These are phyloP conservation scores for Nemurella pictetii DNA, from an alignment of 2,888 invertebrate genomes.

Conservation along the genomic window DNA sequence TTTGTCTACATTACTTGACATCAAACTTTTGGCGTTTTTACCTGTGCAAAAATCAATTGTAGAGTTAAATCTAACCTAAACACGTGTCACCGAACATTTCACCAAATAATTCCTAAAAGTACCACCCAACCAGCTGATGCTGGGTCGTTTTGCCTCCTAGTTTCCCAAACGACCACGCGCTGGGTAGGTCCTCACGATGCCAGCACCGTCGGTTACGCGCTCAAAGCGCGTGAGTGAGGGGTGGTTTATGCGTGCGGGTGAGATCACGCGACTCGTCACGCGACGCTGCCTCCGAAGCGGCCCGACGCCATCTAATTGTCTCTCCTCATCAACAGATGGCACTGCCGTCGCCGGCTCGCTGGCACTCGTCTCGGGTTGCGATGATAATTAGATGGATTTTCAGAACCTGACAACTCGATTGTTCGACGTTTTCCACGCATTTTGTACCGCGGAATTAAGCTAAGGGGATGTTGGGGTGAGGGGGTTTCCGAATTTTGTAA, in stretches of 20 bases:
- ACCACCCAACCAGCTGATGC: background rate
- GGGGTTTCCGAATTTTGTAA: background rate
- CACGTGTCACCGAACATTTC: background rate
- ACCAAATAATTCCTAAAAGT: background rate
- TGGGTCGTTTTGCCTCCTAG: too few relatives aligned
- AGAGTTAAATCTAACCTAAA: too few relatives aligned
- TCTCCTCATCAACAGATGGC: background rate
- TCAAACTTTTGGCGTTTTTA: too few relatives aligned
- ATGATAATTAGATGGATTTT: background rate
- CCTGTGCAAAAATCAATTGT: too few relatives aligned
- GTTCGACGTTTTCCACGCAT: background rate
- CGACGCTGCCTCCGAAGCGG: background rate
- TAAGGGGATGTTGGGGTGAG: background rate
- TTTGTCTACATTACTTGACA: too few relatives aligned
- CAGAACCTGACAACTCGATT: slow-evolving; percentile 1
- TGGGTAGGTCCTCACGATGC: background rate
- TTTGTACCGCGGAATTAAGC: background rate
- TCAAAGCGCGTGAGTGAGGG: background rate
- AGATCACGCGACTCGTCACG: background rate
- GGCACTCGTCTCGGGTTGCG: background rate
- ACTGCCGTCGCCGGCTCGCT: background rate
- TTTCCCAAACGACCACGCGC: too few relatives aligned
- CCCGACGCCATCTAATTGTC: slow-evolving; percentile 1
- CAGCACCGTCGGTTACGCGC: background rate
- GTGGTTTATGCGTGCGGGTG: background rate